A percentile compares a stretch with the other conserved stretches of the same genome.
phyloP scores from a whole-genome alignment of 2,797 vertebrate species.

The Molossus molossus region DNA sequence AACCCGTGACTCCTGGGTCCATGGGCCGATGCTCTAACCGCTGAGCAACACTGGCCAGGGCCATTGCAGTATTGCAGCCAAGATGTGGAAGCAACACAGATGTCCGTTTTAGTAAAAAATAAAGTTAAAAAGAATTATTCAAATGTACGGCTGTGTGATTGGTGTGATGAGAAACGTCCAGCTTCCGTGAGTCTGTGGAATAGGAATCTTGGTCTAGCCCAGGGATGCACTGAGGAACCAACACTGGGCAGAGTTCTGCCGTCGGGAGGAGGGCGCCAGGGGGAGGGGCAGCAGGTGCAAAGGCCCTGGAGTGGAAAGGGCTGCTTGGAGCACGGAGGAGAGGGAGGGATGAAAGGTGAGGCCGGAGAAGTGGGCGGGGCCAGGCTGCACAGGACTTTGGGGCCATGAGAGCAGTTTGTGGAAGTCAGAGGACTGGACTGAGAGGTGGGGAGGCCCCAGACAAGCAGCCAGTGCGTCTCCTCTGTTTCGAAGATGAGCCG shows the following conservation, averaged over 20 bases:
- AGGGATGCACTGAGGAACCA: background rate
- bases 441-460: no score
- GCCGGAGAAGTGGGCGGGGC: no score
- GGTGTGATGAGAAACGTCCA: background rate
- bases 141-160: rapidly evolving
- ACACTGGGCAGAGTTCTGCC: background rate
- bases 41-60: no score
- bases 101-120: no score
- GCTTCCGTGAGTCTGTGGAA: background rate
- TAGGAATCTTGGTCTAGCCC: background rate
- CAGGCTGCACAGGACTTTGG: no score
- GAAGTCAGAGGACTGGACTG: background rate
- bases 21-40: no score
- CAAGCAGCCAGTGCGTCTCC: rapidly evolving
- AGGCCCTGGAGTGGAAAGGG: background rate
- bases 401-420: rapidly evolving
- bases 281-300: background rate
- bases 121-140: background rate
- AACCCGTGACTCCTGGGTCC: no score
- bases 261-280: background rate
- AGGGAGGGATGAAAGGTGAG: background rate
- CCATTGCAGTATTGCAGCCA: no score
- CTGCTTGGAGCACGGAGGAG: background rate
- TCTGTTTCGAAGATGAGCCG: background rate
- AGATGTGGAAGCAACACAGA: background rate